These are phyloP conservation scores for Heliothis subflexa DNA, from an alignment of 1,140 invertebrate species.

Conservation along the genomic window DNA sequence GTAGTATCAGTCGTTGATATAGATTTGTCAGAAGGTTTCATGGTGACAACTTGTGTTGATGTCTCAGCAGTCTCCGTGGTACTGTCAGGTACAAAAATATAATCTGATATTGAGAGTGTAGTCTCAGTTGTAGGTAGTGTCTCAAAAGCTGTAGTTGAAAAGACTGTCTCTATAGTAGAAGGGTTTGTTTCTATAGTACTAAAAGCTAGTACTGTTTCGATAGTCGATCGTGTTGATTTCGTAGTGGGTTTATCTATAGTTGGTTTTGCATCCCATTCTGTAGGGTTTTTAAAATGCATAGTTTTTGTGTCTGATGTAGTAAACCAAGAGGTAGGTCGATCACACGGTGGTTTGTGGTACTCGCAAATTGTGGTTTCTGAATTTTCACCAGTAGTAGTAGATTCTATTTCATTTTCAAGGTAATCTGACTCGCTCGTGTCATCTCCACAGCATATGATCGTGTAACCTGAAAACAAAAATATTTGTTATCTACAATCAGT, in stretches of 20 bases:
- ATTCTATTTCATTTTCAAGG: background rate
- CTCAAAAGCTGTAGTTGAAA: constrained; percentile 14
- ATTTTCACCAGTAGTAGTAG: background rate
- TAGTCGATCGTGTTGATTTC: background rate
- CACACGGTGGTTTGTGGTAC: background rate
- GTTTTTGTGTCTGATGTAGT: background rate
- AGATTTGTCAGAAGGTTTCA: background rate
- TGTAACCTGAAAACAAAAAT: constrained; percentile 1
- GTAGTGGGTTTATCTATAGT: background rate
- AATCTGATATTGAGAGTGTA: background rate
- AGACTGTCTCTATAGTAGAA: constrained; percentile 7
- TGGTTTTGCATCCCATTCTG: background rate
- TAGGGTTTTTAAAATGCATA: background rate
- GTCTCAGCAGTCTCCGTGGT: background rate
- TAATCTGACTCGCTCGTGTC: background rate
- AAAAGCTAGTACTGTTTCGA: background rate
- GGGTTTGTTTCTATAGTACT: background rate
- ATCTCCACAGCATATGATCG: background rate
- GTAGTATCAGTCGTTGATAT: background rate
- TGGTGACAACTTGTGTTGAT: background rate
- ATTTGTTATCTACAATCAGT: background rate
- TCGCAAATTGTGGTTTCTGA: background rate
- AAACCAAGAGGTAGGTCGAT: constrained; percentile 16
- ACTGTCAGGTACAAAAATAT: background rate
- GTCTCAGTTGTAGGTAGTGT: constrained; percentile 27